Percentiles rank a stretch among this genome's conserved stretches.
These are phyloP conservation scores for Chloroceryle inda DNA, from an alignment of 2,797 vertebrate genomes.

Conservation along the genomic window DNA sequence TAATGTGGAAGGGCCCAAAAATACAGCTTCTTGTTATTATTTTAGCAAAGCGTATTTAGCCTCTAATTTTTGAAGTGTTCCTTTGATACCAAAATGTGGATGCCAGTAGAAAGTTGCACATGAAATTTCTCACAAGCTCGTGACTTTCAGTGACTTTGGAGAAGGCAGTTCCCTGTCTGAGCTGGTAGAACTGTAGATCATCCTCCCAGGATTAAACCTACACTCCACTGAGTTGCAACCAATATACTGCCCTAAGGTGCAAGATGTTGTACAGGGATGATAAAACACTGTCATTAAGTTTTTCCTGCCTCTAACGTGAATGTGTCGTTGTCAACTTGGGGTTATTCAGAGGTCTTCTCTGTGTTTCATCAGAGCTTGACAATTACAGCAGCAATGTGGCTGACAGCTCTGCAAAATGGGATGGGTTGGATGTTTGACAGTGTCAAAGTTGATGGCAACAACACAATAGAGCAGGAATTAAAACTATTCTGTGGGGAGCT, in stretches of 20 bases:
- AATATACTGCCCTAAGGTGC: background rate
- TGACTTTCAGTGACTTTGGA: constrained; percentile 16
- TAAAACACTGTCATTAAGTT: background rate
- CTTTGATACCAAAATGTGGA: background rate
- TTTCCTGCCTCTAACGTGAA: background rate
- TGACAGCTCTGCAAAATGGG: background rate
- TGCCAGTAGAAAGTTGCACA: background rate
- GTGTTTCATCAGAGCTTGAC: background rate
- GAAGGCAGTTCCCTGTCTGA: background rate
- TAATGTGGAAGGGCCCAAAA: background rate
- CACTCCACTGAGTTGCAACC: background rate
- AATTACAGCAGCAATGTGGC: background rate
- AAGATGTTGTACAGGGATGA: background rate
- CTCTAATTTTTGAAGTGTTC: background rate
- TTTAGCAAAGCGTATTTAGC: background rate
- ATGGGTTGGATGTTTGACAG: background rate
- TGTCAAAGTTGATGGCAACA: background rate
- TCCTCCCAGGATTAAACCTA: background rate
- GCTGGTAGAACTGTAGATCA: background rate
- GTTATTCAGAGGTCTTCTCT: background rate
- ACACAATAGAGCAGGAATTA: background rate
- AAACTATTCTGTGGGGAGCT: background rate
- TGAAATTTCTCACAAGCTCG: background rate
- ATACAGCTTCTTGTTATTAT: background rate
- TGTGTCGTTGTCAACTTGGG: background rate